phyloP scores from a whole-genome alignment of 1,140 invertebrate genomes.

The Aphelinus certus region DNA sequence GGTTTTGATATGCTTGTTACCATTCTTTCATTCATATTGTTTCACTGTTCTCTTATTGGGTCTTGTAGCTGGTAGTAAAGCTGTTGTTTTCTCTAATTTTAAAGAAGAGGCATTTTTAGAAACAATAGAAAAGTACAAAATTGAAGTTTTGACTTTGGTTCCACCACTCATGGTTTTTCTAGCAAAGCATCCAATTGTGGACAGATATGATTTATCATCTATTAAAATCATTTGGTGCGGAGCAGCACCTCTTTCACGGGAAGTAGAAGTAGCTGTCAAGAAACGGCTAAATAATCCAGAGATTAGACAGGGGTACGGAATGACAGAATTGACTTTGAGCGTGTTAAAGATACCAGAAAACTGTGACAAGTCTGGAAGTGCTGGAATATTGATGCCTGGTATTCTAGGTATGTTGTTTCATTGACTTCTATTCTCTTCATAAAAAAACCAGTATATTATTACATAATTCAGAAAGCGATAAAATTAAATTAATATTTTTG shows the following conservation, averaged over 20 bases:
- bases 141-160: slow-evolving; percentile 65
- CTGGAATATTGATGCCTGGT: slow-evolving; percentile 48
- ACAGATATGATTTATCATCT: slow-evolving; percentile 64
- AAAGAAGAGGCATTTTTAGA: slow-evolving; percentile 70
- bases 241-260: slow-evolving; percentile 64
- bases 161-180: slow-evolving; percentile 70
- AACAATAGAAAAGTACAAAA: slow-evolving; percentile 68
- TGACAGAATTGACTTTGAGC: slow-evolving; percentile 66
- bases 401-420: slow-evolving; percentile 40
- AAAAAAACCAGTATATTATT: neutral
- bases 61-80: slow-evolving; percentile 52
- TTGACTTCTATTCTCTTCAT: neutral
- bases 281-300: slow-evolving; percentile 58
- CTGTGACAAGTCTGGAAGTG: slow-evolving; percentile 55
- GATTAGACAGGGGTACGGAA: slow-evolving; percentile 65
- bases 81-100: slow-evolving; percentile 69
- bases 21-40: slow-evolving; percentile 65
- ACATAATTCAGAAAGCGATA: no score
- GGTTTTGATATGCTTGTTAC: slow-evolving; percentile 47
- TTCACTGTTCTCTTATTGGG: slow-evolving; percentile 50
- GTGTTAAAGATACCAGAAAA: slow-evolving; percentile 44
- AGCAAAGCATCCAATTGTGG: slow-evolving; percentile 64
- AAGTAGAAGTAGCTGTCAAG: slow-evolving; percentile 60
- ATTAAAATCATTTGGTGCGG: slow-evolving; percentile 57
- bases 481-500: no score